Evolutionary conservation across 2,888 invertebrate species (phyloP).

Genomic region (Tipula helvola): DNA sequence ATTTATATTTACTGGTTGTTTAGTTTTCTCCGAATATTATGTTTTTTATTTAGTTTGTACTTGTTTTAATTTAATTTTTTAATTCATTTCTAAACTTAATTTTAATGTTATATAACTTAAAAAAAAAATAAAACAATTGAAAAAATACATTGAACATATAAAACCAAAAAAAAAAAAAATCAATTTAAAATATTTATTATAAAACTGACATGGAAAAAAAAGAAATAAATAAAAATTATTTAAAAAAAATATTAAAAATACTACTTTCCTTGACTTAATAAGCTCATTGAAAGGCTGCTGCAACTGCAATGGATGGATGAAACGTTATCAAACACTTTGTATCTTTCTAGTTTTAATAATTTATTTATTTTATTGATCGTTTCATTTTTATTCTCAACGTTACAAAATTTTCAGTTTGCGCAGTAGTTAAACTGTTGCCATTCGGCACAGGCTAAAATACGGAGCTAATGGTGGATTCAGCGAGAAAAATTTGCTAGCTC

Average conservation of each 20-base stretch:
- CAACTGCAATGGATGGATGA: no score
- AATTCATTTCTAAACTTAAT: neutral
- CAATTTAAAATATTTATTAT: neutral
- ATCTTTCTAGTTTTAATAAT: no score
- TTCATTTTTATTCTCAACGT: no score
- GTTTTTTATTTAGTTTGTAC: neutral
- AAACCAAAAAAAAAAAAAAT: neutral
- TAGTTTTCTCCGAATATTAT: neutral
- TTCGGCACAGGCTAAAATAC: no score
- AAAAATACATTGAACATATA: neutral
- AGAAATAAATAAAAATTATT: neutral
- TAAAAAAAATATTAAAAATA: neutral
- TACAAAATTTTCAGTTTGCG: no score
- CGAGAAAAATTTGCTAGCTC: no score
- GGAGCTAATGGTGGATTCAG: no score
- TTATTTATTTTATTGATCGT: no score
- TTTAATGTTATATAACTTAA: neutral
- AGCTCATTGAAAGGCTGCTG: no score
- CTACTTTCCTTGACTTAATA: no score
- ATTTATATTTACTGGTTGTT: neutral
- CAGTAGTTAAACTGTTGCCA: no score
- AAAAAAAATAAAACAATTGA: neutral
- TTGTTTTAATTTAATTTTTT: neutral
- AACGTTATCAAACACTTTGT: no score
- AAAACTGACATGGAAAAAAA: neutral